Evolutionary conservation across 2,113 vertebrate species (phyloP), one percentile per base, ranked within the genome.

Genomic region (Labrus mixtus): DNA sequence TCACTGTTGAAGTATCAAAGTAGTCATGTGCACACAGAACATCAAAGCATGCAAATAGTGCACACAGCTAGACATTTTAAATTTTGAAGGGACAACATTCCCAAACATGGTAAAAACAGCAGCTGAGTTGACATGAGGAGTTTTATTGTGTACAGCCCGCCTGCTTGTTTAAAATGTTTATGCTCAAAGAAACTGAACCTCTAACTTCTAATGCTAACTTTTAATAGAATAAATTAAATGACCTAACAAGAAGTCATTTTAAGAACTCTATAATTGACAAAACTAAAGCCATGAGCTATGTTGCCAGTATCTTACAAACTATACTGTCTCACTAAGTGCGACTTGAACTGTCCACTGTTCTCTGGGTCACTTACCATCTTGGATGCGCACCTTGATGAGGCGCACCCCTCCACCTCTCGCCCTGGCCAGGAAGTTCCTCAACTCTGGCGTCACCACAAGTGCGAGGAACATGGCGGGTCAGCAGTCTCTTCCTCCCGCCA

Each of bases 341-440:
- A 2, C 4, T 15, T 16, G 16, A 10, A 46, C 13, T 6, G 15
- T 16, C 46, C 46, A 3, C 6, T 7, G 16, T 5, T 48, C 17
- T 48, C 46, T 41, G 16, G 46, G 46, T 17, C 46, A 97, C 98
- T 99, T 95, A 99, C 98, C 97, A 5, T 99, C 95, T 87, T 95
- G 95, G 22, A 99, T 99, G 94, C 97, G 0, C 69, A 99, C 96
- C 93, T 99, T 97, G 93, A 99, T 96, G 89, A 99, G 96, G 73
- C 98, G 96, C 76, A 97, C 71, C 0, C 93, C 93, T 91, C 97
- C 98, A 9, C 95, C 96, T 76, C 97, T 96, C 1, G 97, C 98
- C 90, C 94, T 96, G 89, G 96, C 96, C 91, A 99, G 96, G 89
- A 99, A 97, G 79, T 97, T 96, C 93, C 95, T 95, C 88, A 99